Evolutionary conservation across 2,888 invertebrate species (phyloP), one percentile per base, ranked within the genome.

Genomic region (Ctena decussata): DNA sequence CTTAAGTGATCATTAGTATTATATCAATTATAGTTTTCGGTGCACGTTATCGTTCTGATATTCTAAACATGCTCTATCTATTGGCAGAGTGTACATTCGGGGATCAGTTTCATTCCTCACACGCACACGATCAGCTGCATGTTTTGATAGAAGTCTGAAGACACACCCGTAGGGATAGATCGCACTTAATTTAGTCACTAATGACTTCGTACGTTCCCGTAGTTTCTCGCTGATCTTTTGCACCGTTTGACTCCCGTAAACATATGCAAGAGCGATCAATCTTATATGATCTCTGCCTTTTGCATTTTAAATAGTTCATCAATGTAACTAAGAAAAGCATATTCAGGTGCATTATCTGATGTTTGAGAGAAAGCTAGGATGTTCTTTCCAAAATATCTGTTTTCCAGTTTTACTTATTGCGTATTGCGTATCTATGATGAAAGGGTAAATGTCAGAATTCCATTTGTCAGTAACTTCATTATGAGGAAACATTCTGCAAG

Each of bases 121-220:
- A 65, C 65, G 65, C 32, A 21, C 65, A 65, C 18, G 8, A 30
- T 35, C 30, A 35, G 32, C 15, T 65, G 65, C 21, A 65, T 65
- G 65, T 65, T 65, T 65, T 65, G 65, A 65, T 65, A 65, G 65
- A 65, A 65, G 65, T 65, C 65, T 65, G 65, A 65, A 65, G 65
- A 32, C 65, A 35, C 65, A 35, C 65, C 65, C 65, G 32, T 21
- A 35, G 65, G 65, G 35, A 65, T 65, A 35, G 65, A 65, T 65
- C 65, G 65, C 65, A 65, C 65, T 65, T 24, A 65, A 65, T 65
- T 65, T 35, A 32, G 2, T 35, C 35, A 30, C 65, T 65, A 65
- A 65, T 65, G 65, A 65, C 35, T 5, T 24, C 65, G 65, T 65
- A 35, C 2, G 35, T 65, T 65, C 18, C 18, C 65, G 65, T 35